Conservation (phyloP, 2,888 invertebrate species). For the Suillia variegata region DNA sequence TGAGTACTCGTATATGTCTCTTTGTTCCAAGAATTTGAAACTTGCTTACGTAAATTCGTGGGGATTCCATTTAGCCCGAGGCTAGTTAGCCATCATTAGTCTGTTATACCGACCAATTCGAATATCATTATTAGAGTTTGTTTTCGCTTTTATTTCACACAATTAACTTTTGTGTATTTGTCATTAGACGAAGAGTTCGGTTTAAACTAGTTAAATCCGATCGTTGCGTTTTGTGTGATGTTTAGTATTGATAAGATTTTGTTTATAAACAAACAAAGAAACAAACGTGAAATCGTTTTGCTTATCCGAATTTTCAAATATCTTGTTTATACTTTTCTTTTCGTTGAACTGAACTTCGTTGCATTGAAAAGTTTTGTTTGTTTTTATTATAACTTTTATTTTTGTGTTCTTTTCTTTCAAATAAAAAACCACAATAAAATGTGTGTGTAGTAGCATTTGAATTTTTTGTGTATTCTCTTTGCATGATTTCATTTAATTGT, state of each 20-base stretch:
- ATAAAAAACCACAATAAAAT: slow-evolving; percentile 1
- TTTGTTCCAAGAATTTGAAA: background rate
- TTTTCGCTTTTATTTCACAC: background rate
- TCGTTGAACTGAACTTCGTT: too few relatives aligned
- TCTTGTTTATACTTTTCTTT: too few relatives aligned
- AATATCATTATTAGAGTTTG: background rate
- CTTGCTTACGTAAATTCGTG: background rate
- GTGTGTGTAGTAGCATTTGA: background rate
- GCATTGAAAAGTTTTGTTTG: background rate
- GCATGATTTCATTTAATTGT: background rate
- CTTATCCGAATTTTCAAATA: background rate
- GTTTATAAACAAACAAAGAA: slow-evolving; percentile 13
- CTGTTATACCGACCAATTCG: background rate
- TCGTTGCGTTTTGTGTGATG: background rate
- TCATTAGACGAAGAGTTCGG: slow-evolving; percentile 6
- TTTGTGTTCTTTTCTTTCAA: background rate
- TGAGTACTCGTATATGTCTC: too few relatives aligned
- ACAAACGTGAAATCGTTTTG: too few relatives aligned
- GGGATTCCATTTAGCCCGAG: background rate
- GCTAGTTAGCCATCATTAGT: background rate
- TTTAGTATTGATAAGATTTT: background rate
- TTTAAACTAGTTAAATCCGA: slow-evolving; percentile 19
- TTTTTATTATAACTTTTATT: background rate
- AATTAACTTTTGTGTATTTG: too few relatives aligned
- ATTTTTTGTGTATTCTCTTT: background rate